phyloP scores from a whole-genome alignment of 2,888 invertebrate species.

The Drosophila diplacantha region DNA sequence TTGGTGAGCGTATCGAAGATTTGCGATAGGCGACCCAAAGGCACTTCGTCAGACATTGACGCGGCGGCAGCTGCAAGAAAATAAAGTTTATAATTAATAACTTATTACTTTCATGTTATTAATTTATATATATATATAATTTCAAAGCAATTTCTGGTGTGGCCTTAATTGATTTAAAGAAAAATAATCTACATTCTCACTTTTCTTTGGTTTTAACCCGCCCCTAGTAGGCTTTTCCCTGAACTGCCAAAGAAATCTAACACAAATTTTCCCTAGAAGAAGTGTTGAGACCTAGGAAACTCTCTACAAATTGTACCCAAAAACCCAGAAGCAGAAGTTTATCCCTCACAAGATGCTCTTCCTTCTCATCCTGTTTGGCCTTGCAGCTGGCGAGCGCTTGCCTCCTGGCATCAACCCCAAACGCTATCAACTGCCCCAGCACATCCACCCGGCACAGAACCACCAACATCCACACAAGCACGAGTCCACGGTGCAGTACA shows the following conservation, averaged over 20 bases:
- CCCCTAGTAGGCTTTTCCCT: neutral
- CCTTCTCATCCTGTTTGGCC: conserved; percentile 7
- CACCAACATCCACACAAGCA: neutral
- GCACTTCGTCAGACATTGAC: conserved; percentile 82
- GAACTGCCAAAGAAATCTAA: neutral
- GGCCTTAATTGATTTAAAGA: neutral
- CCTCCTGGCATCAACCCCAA: conserved; percentile 90
- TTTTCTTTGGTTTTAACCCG: neutral
- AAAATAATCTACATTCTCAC: neutral
- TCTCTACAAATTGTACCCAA: neutral
- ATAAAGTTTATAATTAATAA: neutral
- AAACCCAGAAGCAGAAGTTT: conserved; percentile 35
- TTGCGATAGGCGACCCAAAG: conserved; percentile 87
- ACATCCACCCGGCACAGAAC: conserved; percentile 52
- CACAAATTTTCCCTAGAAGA: neutral
- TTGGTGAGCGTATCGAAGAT: conserved; percentile 89
- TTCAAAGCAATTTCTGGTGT: neutral
- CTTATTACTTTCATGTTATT: too few relatives aligned
- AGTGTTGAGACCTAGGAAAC: neutral
- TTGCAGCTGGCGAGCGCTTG: conserved; percentile 79
- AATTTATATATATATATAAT: neutral
- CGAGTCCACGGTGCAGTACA: too few relatives aligned
- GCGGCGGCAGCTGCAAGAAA: conserved; percentile 35
- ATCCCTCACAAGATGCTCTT: conserved; percentile 19
- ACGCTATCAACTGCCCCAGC: conserved; percentile 79